Percentiles rank a stretch among this genome's conserved stretches.
Conservation (phyloP, 2,797 vertebrate species). For the Typhlichthys eigenmanni region DNA sequence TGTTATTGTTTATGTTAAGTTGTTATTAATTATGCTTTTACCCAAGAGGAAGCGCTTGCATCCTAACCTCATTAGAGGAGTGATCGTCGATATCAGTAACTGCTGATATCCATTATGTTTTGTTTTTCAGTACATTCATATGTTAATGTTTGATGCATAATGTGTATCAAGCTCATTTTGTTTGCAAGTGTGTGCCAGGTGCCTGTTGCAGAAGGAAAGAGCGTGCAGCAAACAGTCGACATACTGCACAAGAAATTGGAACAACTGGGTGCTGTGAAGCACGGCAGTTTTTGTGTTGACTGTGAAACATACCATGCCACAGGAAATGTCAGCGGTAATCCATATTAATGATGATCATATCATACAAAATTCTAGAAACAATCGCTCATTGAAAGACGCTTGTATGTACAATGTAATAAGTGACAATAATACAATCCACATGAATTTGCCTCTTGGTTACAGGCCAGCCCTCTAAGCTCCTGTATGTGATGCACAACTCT, state of each 20-base stretch:
- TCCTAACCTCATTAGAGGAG: too few species aligned
- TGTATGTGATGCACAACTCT: constrained; percentile 98
- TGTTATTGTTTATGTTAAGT: background rate
- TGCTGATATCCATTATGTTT: background rate
- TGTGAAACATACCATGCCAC: constrained; percentile 95
- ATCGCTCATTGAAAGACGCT: too few species aligned
- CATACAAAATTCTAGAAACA: too few species aligned
- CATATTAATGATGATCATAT: background rate
- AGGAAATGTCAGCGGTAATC: constrained; percentile 79
- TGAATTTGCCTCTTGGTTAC: constrained; percentile 27
- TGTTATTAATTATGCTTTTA: background rate
- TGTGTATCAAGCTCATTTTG: background rate
- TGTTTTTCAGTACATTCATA: background rate
- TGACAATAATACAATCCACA: too few species aligned
- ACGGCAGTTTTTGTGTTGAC: constrained; percentile 93
- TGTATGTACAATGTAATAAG: too few species aligned
- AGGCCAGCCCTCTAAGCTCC: constrained; percentile 92
- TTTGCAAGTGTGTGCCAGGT: constrained; percentile 89
- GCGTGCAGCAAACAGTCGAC: constrained; percentile 94
- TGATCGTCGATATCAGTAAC: background rate
- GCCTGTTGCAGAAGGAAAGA: constrained; percentile 91
- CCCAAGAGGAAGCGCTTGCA: background rate
- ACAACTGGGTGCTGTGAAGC: constrained; percentile 90
- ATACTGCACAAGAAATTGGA: constrained; percentile 89
- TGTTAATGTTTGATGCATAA: background rate